Base-by-base conservation (phyloP, 2,797 vertebrate species). In the Melanogrammus aeglefinus region DNA sequence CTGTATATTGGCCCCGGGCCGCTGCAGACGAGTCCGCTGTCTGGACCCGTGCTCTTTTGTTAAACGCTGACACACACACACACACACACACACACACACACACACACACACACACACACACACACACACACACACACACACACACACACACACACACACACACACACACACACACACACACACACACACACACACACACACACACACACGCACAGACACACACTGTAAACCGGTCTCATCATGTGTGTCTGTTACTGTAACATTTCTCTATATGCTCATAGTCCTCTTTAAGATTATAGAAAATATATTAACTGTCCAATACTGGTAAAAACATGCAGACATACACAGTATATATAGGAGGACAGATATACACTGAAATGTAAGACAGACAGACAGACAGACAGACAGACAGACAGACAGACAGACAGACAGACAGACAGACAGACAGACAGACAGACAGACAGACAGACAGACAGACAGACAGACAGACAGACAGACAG, bases 1-100 rank as follows among this genome's bases (percentile, higher is more conserved):
- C 92, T 93, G 93, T 91, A 90, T 92, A 94, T 93, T 92, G 93
- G 93, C 90, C 86, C 80, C 24, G 87, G 35, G 75, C 57, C 47
- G 47, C 18, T 57, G 47, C 75, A 75, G 12, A 47, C 81, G 82
- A 78, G 12, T 44, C 41, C 80, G 66, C 69, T 71, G 69, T 71
- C 69, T 71, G 69, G 31, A 29, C 13, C 27, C 69, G 10, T 18
- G 57, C 57, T 63, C 57, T 63, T 63, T 63, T 63, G 57, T 63
- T 75, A 9, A 75, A 75, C 44, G 44, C 75, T 33, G 27, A 63
- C 29, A 21, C 18, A 57, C 24, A 35, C 24, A 51, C 44, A 76
- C 44, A 57, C 66, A 57, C 47, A 57, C 47, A 57, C 47, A 57
- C 47, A 21, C 47, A 57, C 47, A 57, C 47, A 57, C 47, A 57